These are phyloP conservation scores for Alloscopus bannaensis DNA, from an alignment of 2,888 invertebrate genomes.

Conservation along the genomic window DNA sequence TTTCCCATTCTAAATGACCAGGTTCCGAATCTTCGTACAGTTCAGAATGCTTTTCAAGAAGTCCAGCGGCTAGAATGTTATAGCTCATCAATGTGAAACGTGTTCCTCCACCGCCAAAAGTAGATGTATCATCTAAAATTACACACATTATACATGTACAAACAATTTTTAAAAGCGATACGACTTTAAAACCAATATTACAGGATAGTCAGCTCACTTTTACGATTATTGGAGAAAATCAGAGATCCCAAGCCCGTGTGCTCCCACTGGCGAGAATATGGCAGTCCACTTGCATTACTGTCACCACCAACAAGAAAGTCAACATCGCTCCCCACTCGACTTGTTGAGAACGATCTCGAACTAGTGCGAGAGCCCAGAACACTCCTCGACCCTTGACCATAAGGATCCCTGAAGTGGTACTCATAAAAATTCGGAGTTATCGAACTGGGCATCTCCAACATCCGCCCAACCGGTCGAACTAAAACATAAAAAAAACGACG, in stretches of 20 bases:
- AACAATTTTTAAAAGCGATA: too few relatives aligned
- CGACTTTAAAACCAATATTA: too few relatives aligned
- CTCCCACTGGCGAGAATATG: conserved; percentile 62
- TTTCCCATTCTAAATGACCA: conserved; percentile 82
- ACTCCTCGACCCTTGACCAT: not conserved
- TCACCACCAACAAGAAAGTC: not conserved
- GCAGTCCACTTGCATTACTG: not conserved
- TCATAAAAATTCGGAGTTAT: conserved; percentile 5
- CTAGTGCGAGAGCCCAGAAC: not conserved
- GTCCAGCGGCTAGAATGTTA: conserved; percentile 91
- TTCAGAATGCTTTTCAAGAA: conserved; percentile 84
- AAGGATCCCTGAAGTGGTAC: conserved; percentile 3
- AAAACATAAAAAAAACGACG: too few relatives aligned
- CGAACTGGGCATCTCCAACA: not conserved
- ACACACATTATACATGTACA: not conserved
- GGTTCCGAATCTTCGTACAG: conserved; percentile 82
- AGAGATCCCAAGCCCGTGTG: conserved; percentile 62
- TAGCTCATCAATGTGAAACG: conserved; percentile 86
- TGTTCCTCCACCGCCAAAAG: conserved; percentile 60
- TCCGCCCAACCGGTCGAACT: not conserved
- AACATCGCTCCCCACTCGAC: not conserved
- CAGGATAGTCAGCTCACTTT: not conserved
- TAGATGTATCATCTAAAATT: conserved; percentile 42
- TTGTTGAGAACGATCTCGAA: not conserved
- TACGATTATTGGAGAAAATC: conserved; percentile 37